phyloP scores from a whole-genome alignment of 2,113 vertebrate genomes.

The Callipepla squamata region DNA sequence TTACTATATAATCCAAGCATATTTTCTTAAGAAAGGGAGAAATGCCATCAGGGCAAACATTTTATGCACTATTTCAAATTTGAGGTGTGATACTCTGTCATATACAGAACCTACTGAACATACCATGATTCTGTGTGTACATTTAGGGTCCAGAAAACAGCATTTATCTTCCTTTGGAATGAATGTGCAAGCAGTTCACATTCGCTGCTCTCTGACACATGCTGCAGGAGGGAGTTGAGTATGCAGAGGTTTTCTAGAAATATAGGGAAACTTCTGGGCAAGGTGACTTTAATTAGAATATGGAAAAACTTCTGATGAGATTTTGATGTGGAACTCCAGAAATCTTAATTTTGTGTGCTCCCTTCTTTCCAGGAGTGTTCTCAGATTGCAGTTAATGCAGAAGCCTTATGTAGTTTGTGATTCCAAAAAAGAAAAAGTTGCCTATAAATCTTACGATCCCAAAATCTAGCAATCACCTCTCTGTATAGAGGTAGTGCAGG shows the following conservation, averaged over 20 bases:
- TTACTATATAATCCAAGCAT: background rate
- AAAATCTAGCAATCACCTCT: background rate
- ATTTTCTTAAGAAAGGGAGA: background rate
- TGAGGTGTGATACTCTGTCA: background rate
- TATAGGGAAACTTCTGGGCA: background rate
- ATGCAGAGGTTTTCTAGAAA: background rate
- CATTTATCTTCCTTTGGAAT: background rate
- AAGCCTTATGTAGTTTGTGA: background rate
- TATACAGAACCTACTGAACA: background rate
- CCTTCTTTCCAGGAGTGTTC: background rate
- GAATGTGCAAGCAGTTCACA: background rate
- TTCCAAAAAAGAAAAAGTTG: background rate
- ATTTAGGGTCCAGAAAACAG: background rate
- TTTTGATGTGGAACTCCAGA: background rate
- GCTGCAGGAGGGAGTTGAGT: fast-evolving
- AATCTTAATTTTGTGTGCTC: background rate
- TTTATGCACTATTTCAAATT: background rate
- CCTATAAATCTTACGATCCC: too few species aligned
- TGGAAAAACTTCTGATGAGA: background rate
- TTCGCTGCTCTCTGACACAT: background rate
- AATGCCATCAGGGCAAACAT: background rate
- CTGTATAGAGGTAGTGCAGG: background rate
- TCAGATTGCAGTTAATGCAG: background rate
- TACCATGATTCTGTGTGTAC: background rate
- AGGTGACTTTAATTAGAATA: background rate